A percentile compares a stretch with the other conserved stretches of the same genome.
These are phyloP conservation scores for Pardosa pseudoannulata DNA, from an alignment of 2,888 invertebrate genomes.

Conservation along the genomic window DNA sequence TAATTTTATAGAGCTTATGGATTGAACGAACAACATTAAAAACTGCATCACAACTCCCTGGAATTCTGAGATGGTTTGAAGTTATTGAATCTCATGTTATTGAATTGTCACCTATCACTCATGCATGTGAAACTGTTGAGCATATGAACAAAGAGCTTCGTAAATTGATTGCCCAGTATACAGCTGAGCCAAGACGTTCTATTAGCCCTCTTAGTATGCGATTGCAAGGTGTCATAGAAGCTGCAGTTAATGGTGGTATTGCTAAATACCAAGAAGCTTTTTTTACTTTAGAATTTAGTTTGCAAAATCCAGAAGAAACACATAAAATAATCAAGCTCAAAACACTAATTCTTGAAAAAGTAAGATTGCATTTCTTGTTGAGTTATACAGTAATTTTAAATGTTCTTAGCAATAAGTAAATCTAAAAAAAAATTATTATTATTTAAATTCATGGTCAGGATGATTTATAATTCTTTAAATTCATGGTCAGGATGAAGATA, in stretches of 20 bases:
- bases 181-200: conserved; percentile 86
- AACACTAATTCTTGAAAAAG: conserved; percentile 85
- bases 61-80: conserved; percentile 95
- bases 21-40: conserved; percentile 92
- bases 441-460: too few species aligned
- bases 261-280: conserved; percentile 97
- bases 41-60: conserved; percentile 89
- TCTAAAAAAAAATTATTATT: too few species aligned
- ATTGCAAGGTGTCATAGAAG: conserved; percentile 94
- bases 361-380: too few species aligned
- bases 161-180: conserved; percentile 87
- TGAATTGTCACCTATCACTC: conserved; percentile 89
- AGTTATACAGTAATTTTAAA: too few species aligned
- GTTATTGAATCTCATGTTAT: conserved; percentile 86
- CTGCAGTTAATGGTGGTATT: conserved; percentile 96
- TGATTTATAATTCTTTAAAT: too few species aligned
- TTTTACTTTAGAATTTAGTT: conserved; percentile 87
- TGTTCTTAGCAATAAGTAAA: too few species aligned
- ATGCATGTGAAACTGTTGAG: conserved; percentile 96
- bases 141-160: conserved; percentile 91
- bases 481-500: too few species aligned
- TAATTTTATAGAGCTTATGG: conserved; percentile 86
- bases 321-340: conserved; percentile 83
- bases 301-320: conserved; percentile 76
- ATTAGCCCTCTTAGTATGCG: conserved; percentile 96